Conservation (phyloP, 1,140 invertebrate species). For the Proales similis region DNA sequence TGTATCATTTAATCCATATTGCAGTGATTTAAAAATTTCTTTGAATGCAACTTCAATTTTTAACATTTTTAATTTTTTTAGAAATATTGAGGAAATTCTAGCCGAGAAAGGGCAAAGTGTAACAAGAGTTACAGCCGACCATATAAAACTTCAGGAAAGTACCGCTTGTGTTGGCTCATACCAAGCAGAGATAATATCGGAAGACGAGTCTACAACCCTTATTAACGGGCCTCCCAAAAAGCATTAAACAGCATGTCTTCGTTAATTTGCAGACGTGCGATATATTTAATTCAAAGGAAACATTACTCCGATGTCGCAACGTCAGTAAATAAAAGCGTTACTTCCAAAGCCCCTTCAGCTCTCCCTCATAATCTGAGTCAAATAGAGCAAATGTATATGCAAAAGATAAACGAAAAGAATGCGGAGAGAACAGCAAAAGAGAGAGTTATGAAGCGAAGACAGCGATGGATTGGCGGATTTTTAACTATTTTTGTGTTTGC, state of each 20-base stretch:
- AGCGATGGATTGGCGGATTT: slow-evolving; percentile 5
- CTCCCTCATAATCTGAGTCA: too few species aligned
- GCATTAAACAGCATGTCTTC: too few species aligned
- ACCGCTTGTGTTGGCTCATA: too few species aligned
- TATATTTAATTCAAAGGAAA: too few species aligned
- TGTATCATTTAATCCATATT: slow-evolving; percentile 25
- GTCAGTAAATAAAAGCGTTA: too few species aligned
- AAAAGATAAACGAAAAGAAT: slow-evolving; percentile 19
- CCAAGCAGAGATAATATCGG: too few species aligned
- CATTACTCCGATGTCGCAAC: too few species aligned
- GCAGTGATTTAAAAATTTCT: background rate
- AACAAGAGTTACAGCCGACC: slow-evolving; percentile 46
- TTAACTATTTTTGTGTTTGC: slow-evolving; percentile 18
- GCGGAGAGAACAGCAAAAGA: slow-evolving; percentile 1
- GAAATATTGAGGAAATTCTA: slow-evolving; percentile 76
- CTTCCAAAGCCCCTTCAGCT: too few species aligned
- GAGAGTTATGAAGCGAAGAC: background rate
- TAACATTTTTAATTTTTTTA: slow-evolving; percentile 36
- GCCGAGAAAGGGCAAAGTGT: slow-evolving; percentile 72
- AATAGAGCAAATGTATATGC: slow-evolving; percentile 27
- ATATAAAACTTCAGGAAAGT: too few species aligned
- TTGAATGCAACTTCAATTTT: background rate
- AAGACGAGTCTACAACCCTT: too few species aligned
- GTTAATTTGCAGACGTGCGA: too few species aligned
- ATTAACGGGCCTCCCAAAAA: too few species aligned